Conservation (phyloP, 2,888 invertebrate genomes). For the Tridacna gigas region DNA sequence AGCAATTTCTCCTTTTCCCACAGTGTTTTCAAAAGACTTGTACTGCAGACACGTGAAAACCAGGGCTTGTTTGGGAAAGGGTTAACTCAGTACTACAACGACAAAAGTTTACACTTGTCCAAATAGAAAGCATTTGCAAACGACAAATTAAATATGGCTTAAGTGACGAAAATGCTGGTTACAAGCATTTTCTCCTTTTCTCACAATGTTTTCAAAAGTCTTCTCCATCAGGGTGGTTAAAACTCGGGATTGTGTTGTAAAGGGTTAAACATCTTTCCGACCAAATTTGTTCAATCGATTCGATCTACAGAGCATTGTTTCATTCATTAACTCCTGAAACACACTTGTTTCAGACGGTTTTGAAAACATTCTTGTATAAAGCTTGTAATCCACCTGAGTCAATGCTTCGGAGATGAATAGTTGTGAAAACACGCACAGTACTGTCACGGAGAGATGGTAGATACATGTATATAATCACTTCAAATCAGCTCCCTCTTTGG, state of each 20-base stretch:
- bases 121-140: too few species aligned
- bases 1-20: neutral
- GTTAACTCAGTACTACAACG: too few species aligned
- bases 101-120: too few species aligned
- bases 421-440: too few species aligned
- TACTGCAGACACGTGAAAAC: neutral
- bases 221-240: neutral
- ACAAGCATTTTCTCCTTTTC: neutral
- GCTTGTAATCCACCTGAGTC: too few species aligned
- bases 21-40: neutral
- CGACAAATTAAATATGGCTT: too few species aligned
- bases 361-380: too few species aligned
- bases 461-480: too few species aligned
- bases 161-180: neutral
- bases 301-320: neutral
- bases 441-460: too few species aligned
- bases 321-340: neutral
- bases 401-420: too few species aligned
- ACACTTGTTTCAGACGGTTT: neutral
- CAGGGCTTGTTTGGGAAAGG: neutral
- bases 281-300: neutral
- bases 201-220: neutral
- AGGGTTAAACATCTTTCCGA: neutral
- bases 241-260: neutral
- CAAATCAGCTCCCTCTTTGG: too few species aligned